Conservation (phyloP, 2,888 invertebrate genomes). For the Drosophila pseudotalamancana region DNA sequence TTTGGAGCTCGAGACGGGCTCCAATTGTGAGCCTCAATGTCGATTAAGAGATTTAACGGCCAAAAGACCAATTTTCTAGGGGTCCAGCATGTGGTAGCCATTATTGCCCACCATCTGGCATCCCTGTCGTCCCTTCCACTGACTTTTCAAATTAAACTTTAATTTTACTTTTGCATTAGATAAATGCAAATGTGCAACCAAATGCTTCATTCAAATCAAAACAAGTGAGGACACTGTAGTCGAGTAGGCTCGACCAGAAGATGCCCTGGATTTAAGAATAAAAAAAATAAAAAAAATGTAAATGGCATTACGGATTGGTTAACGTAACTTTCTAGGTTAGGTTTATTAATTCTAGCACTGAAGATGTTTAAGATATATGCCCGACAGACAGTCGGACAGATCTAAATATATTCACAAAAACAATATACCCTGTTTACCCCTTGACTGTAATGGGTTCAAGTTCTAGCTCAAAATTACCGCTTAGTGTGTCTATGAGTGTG, state of each 20-base stretch:
- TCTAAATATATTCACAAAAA: too few species aligned
- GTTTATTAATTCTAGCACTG: too few species aligned
- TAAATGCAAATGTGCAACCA: slow-evolving; percentile 22
- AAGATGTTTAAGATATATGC: too few species aligned
- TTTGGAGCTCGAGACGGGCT: slow-evolving; percentile 15
- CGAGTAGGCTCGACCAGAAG: too few species aligned
- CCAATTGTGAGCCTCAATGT: slow-evolving; percentile 66
- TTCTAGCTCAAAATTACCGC: slow-evolving; percentile 16
- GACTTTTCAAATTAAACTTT: slow-evolving; percentile 53
- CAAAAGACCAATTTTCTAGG: slow-evolving; percentile 27
- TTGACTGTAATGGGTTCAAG: too few species aligned
- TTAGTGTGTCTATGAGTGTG: neutral
- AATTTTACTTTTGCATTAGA: slow-evolving; percentile 44
- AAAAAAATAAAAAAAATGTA: too few species aligned
- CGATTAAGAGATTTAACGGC: slow-evolving; percentile 74
- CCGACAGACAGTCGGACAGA: too few species aligned
- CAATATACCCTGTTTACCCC: too few species aligned
- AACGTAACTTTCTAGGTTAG: too few species aligned
- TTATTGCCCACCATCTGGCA: neutral
- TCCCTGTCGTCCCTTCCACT: neutral
- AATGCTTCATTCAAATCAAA: slow-evolving; percentile 57
- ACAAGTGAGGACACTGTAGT: too few species aligned
- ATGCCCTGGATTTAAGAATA: too few species aligned
- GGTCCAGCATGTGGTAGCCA: slow-evolving; percentile 14
- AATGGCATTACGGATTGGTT: too few species aligned